Base-by-base conservation (phyloP, 37 sponge, comb jelly and placozoan genomes). In the Axinella damicornis region DNA sequence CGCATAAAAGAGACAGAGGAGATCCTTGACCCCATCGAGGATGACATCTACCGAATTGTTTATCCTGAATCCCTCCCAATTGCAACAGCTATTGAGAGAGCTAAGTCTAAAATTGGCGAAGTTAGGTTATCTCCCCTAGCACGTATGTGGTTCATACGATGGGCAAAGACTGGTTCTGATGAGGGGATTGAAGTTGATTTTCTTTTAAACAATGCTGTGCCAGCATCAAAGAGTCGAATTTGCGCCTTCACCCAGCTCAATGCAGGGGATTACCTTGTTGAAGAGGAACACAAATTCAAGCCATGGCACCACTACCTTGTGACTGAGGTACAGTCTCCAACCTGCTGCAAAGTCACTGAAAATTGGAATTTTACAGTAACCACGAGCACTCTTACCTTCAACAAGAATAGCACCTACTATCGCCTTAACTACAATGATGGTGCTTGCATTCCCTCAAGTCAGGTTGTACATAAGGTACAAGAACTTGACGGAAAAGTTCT, bases 141-240 rank as follows among this genome's bases (percentile, higher is more conserved):
- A 17, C 79, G 79, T 2, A 28, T 65, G 41, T 25, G 37, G 28
- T 78, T 78, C 63, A 65, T 78, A 21, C 79, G 65, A 35, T 64
- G 79, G 65, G 79, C 79, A 35, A 78, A 78, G 36, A 78, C 79
- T 64, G 79, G 79, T 19, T 78, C 79, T 63, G 65, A 78, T 12
- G 53, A 78, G n/a, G 79, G 79, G n/a, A 32, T 78, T 9, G 64
- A 64, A n/a, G 79, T 78, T 37, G 65, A 78, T 21, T 32, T 78
- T 19, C 25, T 78, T 34, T 21, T 39, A 18, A 64, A 78, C 30
- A 64, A 38, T 38, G 25, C 53, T 21, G 21, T 46, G 13, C 79
- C 79, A 28, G 28, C 65, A 28, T 78, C 65, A 38, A 78, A 78
- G 65, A 78, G 79, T 28, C 17, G 21, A n/a, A 78, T 78, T 4